Evolutionary conservation across 2,797 vertebrate genomes (phyloP), one percentile per base, ranked within the genome.

Genomic region (Peromyscus eremicus): DNA sequence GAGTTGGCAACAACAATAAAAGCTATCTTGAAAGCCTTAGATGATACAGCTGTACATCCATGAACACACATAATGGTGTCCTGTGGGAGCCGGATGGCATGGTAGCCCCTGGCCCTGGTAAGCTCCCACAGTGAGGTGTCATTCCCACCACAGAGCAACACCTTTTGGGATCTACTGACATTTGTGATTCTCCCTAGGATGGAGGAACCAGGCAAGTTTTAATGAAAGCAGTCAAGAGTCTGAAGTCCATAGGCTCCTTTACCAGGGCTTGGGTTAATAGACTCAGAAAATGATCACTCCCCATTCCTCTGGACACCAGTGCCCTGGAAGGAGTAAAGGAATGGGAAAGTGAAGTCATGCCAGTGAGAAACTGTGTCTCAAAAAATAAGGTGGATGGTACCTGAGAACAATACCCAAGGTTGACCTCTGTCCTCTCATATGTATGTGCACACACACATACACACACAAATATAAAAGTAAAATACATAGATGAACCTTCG

Each of bases 251-350:
- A 95, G 94, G 40, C 52, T 84, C 1, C 49, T 93, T 95, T 94
- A 68, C 14, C 86, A 91, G 79, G 84, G 75, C 97, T 97, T 96
- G 96, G 93, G 98, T 95, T 79, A 95, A 92, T n/a, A 64, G 75
- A 57, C 87, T 14, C 68, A 83, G 6, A 10, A 95, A 97, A 91
- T 9, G 77, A 93, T 92, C 76, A 10, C 94, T 92, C 96, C 86
- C 84, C 91, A 94, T 25, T 97, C 49, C 23, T 95, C 92, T 95
- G 94, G 95, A 81, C 10, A 52, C 83, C 73, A 34, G n/a, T 68
- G 68, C 5, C 97, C 95, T 97, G 0, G 0, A 86, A 80, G 94
- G 96, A 89, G 82, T 73, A 95, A 94, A 91, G 40, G 89, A 80
- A 0, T 5, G 3, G 49, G 71, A 88, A 43, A 43, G 68, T 37